Evolutionary conservation across 2,113 vertebrate genomes (phyloP), one percentile per base, ranked within the genome.

Genomic region (Octodon degus): DNA sequence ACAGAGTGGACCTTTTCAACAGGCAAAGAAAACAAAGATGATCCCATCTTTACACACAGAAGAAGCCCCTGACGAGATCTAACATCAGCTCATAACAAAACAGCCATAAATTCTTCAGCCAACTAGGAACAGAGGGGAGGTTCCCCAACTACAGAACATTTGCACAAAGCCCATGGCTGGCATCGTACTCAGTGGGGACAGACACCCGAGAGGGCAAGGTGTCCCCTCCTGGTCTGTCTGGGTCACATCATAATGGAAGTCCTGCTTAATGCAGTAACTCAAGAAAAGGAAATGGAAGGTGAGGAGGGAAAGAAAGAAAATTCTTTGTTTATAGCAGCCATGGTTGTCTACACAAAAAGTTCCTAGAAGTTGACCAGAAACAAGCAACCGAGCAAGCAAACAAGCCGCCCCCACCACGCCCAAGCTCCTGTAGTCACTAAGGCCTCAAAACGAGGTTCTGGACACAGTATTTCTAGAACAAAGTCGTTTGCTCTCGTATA

Each of bases 231-330:
- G 27, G 14, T 32, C 72, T 32, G 68, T 30, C 34, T 79, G 13
- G 65, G 62, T 70, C 82, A 27, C 37, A 60, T 47, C n/a, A 20
- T 65, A n/a, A 40, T 50, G 40, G 43, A 86, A 86, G 32, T 63
- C 27, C 74, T 79, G n/a, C 12, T 22, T 94, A 79, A 68, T 88
- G 22, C 32, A 87, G 13, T 94, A 90, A 88, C 27, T 40, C 20
- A 67, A 92, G n/a, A 53, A 93, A 84, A 97, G 24, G 40, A 90
- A 90, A 85, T 81, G 74, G 67, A 95, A 91, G 20, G 12, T 72
- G 72, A 84, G 40, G 22, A 27, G 80, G 85, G 37, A 91, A 89
- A 88, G 77, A 91, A 89, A 88, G 77, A 79, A 89, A 92, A 92
- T 27, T n/a, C 68, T 74, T 74, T 92, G 60, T 68, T 87, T 20